phyloP scores from a whole-genome alignment of 2,797 vertebrate genomes.

The Rhynchotus rufescens region DNA sequence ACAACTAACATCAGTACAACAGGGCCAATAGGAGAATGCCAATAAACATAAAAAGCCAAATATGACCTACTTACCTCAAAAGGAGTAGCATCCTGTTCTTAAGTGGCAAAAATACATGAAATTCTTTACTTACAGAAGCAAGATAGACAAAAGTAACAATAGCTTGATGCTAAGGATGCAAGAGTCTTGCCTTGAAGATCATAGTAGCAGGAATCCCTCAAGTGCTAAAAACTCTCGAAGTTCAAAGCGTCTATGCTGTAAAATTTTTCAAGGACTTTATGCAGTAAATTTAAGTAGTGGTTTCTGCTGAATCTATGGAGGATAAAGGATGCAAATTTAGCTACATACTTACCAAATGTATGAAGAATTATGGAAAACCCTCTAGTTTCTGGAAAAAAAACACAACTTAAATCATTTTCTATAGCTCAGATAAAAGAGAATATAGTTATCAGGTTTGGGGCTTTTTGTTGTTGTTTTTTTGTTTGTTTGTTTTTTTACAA shows the following conservation, averaged over 20 bases:
- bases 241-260: neutral
- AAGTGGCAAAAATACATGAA: neutral
- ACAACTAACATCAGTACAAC: neutral
- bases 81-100: neutral
- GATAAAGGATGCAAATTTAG: neutral
- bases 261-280: neutral
- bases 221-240: neutral
- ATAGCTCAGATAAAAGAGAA: neutral
- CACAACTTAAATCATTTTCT: neutral
- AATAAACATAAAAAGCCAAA: neutral
- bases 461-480: too few relatives aligned
- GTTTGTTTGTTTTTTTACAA: too few relatives aligned
- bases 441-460: neutral
- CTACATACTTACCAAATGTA: neutral
- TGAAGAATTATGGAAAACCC: neutral
- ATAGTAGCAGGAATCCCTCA: neutral
- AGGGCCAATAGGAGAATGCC: neutral
- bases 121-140: neutral
- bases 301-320: neutral
- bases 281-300: neutral
- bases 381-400: neutral
- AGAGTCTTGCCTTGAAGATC: neutral
- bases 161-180: neutral
- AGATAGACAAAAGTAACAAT: neutral
- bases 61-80: conserved; percentile 15